Percentiles rank a stretch among this genome's conserved stretches.
Conservation (phyloP, 2,797 vertebrate genomes). For the Glossophaga mutica region DNA sequence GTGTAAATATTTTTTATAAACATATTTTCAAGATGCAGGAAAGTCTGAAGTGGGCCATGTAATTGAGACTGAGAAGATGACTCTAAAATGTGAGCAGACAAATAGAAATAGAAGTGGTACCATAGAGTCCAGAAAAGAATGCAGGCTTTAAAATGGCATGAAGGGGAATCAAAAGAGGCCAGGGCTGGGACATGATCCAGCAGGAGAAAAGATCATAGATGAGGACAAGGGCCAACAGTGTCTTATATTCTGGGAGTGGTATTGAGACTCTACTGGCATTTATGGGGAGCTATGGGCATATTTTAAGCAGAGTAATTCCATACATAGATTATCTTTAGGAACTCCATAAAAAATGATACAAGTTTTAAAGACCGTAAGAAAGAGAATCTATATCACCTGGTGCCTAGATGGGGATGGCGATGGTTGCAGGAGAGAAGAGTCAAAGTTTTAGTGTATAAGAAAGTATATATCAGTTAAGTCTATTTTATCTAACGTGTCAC, state of each 20-base stretch:
- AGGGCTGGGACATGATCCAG: accelerated
- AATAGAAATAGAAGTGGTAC: background rate
- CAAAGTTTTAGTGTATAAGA: background rate
- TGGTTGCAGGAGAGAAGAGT: background rate
- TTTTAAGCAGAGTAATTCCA: background rate
- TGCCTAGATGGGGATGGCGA: background rate
- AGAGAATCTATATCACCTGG: background rate
- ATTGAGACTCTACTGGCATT: background rate
- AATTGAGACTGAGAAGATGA: background rate
- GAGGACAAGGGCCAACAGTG: background rate
- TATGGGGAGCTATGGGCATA: background rate
- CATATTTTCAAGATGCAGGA: background rate
- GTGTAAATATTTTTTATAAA: background rate
- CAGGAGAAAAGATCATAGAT: accelerated
- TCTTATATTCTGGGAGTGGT: background rate
- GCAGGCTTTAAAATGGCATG: accelerated
- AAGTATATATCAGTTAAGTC: background rate
- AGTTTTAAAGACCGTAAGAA: background rate
- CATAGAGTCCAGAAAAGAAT: background rate
- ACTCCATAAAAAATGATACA: background rate
- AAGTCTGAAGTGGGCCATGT: background rate
- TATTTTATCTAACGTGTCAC: no score
- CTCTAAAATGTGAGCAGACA: background rate
- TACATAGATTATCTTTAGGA: background rate
- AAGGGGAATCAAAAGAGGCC: background rate